Evolutionary conservation across 2,888 invertebrate genomes (phyloP).

Genomic region (Drosophila kanekoi): DNA sequence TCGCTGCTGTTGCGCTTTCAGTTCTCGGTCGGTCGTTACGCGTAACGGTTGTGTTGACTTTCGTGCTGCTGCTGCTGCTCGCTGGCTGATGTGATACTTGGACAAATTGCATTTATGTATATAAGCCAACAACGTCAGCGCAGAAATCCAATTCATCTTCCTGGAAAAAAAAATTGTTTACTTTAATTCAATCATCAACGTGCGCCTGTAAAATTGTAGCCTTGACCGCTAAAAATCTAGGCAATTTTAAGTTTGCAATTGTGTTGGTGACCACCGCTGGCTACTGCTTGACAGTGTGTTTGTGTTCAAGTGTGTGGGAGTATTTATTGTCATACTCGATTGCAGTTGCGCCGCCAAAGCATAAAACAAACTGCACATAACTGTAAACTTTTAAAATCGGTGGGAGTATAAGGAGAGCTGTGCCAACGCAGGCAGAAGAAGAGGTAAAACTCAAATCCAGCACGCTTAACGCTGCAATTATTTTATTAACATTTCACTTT

Average conservation of each 20-base stretch:
- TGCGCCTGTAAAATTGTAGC: constrained; percentile 43
- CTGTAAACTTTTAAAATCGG: constrained; percentile 47
- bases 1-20: constrained; percentile 40
- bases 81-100: constrained; percentile 25
- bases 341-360: constrained; percentile 35
- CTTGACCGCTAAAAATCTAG: constrained; percentile 46
- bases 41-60: constrained; percentile 54
- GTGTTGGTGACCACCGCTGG: constrained; percentile 38
- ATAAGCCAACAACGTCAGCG: constrained; percentile 27
- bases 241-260: constrained; percentile 38
- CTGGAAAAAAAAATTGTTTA: constrained; percentile 54
- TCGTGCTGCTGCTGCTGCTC: constrained; percentile 2
- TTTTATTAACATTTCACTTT: constrained; percentile 23
- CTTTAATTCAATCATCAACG: constrained; percentile 54
- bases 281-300: constrained; percentile 10
- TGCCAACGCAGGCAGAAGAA: constrained; percentile 17
- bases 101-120: constrained; percentile 53
- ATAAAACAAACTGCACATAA: constrained; percentile 50
- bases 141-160: constrained; percentile 33
- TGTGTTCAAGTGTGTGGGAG: constrained; percentile 18
- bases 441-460: constrained; percentile 18
- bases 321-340: constrained; percentile 41
- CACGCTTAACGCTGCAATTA: constrained; percentile 20
- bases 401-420: constrained; percentile 15
- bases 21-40: constrained; percentile 59